These are phyloP conservation scores for Hyperoplus lanceolatus DNA, from an alignment of 2,797 vertebrate species.

Conservation along the genomic window DNA sequence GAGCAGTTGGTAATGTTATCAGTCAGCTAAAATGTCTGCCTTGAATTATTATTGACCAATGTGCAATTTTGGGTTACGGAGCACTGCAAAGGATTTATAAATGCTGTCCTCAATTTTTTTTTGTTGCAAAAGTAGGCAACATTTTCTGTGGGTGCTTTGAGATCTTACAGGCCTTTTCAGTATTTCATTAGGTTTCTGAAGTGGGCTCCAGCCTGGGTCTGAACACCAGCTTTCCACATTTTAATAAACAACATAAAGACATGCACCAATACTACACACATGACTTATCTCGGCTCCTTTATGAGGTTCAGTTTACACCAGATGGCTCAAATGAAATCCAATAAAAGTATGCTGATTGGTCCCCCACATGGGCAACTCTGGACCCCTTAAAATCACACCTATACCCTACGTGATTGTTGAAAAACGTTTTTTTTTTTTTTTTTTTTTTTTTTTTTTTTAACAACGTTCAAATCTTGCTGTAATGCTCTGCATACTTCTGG, in stretches of 20 bases:
- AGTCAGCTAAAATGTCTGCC: not conserved
- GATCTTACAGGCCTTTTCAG: not conserved
- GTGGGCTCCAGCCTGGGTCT: not conserved
- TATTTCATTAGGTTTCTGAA: not conserved
- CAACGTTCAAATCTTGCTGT: not conserved
- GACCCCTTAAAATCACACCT: not conserved
- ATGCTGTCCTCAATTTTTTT: not conserved
- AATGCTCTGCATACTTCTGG: not conserved
- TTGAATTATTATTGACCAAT: not conserved
- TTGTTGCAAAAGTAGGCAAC: not conserved
- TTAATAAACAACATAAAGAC: no score
- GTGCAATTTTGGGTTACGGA: not conserved
- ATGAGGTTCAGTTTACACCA: not conserved
- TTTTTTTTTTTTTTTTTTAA: not conserved
- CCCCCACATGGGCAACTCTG: not conserved
- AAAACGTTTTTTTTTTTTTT: no score
- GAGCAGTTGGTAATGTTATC: not conserved
- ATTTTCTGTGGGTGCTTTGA: not conserved
- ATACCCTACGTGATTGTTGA: not conserved
- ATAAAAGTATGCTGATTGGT: not conserved
- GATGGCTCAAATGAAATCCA: not conserved
- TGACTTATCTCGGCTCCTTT: not conserved
- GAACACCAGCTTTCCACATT: not conserved
- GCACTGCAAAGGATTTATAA: not conserved
- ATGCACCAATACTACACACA: not conserved